phyloP scores from a whole-genome alignment of 2,113 vertebrate genomes.

The Propithecus coquereli region DNA sequence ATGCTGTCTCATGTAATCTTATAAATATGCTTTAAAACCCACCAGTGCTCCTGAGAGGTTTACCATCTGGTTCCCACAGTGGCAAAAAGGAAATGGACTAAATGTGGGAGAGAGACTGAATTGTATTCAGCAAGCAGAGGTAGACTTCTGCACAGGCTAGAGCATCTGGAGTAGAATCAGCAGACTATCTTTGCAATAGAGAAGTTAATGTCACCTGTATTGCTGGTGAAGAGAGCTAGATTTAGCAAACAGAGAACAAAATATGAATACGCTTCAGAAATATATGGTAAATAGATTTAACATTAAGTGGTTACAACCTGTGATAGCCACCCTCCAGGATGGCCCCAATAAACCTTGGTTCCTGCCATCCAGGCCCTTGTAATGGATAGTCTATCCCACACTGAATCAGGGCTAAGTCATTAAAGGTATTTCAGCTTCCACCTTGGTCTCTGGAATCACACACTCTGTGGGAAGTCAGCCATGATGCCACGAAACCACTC shows the following conservation, averaged over 20 bases:
- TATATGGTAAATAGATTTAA: neutral
- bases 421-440: neutral
- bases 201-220: neutral
- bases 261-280: neutral
- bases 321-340: neutral
- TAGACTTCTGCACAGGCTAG: neutral
- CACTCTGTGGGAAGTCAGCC: neutral
- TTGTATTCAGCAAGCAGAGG: neutral
- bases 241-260: neutral
- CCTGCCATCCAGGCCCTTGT: neutral
- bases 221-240: neutral
- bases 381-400: too few relatives aligned
- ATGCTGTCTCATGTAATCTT: conserved; percentile 62
- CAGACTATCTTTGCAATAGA: neutral
- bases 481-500: neutral
- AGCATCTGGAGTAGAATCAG: neutral
- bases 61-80: conserved; percentile 33
- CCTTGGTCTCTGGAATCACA: neutral
- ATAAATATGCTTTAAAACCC: conserved; percentile 69
- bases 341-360: neutral
- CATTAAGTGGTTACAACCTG: neutral
- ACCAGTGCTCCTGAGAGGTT: conserved; percentile 53
- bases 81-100: neutral
- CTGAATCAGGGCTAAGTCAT: neutral
- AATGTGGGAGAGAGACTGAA: neutral